Evolutionary conservation across 2,888 invertebrate species (phyloP), one percentile per base, ranked within the genome.

Genomic region (Aphodius sticticus): DNA sequence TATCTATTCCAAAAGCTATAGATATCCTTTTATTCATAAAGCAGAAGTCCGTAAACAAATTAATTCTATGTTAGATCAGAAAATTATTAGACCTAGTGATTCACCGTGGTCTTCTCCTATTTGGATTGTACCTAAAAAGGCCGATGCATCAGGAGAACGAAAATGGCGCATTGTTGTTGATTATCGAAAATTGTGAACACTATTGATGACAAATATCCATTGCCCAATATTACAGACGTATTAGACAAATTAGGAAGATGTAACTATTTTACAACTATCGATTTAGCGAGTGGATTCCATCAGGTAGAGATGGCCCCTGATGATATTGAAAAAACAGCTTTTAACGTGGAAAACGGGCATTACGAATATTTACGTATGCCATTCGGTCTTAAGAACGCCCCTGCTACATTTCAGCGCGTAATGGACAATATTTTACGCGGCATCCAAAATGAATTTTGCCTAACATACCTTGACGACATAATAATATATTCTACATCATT

Each of bases 241-340:
- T 77, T 77, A 77, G 77, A 77, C 4, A 77, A 77, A 12, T 70
- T 77, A 76, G 76, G 86, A 2, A 81, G 82, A 77, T 83, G 83
- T 16, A 77, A 83, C 16, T 87, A 85, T 76, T 87, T 88, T 78
- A 26, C 26, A 0, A 85, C 83, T 0, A 72, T 87, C 6, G 86
- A 87, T 78, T 75, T 87, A 5, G 85, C 86, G 0, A 82, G 81
- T 70, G 87, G 86, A 0, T 88, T 86, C 74, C 84, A 85, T 74
- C 86, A 88, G 77, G 86, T 87, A 5, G 84, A 84, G 12, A 79
- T 87, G 75, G 1, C 26, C 1, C 26, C 26, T 26, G 26, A 26
- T 2, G 26, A 26, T 26, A 26, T 26, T 26, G 3, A 1, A 3
- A 26, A 26, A 26, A 26, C 26, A 26, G 26, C 26, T 2, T 26